Evolutionary conservation across 2,113 vertebrate genomes (phyloP).

Genomic region (Scortum barcoo): DNA sequence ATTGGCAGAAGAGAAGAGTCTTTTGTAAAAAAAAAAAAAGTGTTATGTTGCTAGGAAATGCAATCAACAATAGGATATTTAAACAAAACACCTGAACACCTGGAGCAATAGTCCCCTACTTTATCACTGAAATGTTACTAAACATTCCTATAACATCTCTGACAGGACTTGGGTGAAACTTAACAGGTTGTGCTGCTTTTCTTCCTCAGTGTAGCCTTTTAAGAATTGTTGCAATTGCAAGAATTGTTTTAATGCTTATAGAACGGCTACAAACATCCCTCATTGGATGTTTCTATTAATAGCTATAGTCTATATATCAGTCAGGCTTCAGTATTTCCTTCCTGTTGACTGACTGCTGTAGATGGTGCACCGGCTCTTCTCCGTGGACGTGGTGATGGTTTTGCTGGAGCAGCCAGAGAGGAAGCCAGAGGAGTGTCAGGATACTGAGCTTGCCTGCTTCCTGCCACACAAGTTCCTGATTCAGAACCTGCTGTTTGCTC

Average conservation of each 20-base stretch:
- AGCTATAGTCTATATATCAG: neutral
- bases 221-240: no score
- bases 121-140: no score
- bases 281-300: neutral
- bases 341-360: conserved; percentile 53
- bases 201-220: neutral
- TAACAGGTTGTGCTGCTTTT: neutral
- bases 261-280: neutral
- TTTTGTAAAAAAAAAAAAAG: no score
- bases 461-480: conserved; percentile 91
- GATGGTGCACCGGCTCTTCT: conserved; percentile 90
- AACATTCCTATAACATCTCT: no score
- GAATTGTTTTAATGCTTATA: neutral
- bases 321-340: neutral
- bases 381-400: conserved; percentile 91
- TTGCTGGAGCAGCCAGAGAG: conserved; percentile 89
- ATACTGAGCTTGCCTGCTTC: conserved; percentile 80
- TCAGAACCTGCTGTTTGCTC: conserved; percentile 89
- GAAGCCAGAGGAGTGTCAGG: conserved; percentile 64
- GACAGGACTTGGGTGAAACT: no score
- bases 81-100: no score
- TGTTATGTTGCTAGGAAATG: no score
- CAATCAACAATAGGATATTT: no score
- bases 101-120: no score
- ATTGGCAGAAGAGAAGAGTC: no score